Conservation (phyloP, 2,113 vertebrate species). For the Aptenodytes patagonicus region DNA sequence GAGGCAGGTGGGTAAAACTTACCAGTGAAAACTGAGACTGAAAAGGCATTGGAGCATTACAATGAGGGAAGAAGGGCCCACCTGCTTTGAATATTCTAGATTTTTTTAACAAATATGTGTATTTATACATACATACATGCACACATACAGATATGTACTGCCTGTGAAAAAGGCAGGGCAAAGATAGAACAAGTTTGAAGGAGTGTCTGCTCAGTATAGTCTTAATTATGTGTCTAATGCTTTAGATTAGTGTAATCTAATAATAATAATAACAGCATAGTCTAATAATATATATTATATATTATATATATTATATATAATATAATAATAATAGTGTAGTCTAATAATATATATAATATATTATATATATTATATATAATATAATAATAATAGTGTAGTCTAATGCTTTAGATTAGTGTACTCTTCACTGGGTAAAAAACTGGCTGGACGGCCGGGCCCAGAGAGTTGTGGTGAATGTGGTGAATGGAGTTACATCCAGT, state of each 20-base stretch:
- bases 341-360: too few species aligned
- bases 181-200: neutral
- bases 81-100: neutral
- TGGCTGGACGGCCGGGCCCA: too few species aligned
- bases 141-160: neutral
- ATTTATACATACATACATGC: neutral
- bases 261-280: too few species aligned
- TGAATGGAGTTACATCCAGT: too few species aligned
- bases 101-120: neutral
- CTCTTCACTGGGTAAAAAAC: too few species aligned
- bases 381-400: too few species aligned
- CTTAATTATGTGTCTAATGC: neutral
- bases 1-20: neutral
- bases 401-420: too few species aligned
- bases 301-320: too few species aligned
- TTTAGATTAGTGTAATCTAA: neutral
- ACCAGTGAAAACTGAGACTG: neutral
- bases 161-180: neutral
- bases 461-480: too few species aligned
- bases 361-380: too few species aligned
- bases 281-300: too few species aligned
- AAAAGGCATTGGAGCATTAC: neutral
- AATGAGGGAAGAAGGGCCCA: neutral
- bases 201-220: neutral
- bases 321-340: too few species aligned